Conservation (phyloP, 2,888 invertebrate genomes). For the Cybosia mesomella region DNA sequence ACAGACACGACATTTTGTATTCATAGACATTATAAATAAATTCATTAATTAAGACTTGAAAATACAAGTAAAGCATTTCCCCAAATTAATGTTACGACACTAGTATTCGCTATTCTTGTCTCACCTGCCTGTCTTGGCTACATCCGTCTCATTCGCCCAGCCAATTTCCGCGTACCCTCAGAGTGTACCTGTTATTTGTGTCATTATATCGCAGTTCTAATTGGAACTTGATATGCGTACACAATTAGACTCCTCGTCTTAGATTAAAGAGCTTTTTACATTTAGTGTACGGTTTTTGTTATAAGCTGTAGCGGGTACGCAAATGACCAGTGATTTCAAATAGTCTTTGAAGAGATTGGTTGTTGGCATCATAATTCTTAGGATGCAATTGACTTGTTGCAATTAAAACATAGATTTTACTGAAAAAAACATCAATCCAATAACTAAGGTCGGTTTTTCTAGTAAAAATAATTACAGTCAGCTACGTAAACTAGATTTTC, state of each 20-base stretch:
- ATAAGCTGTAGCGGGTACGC: slow-evolving; percentile 38
- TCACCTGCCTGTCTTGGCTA: slow-evolving; percentile 2
- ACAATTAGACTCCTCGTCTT: slow-evolving; percentile 77
- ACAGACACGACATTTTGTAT: neutral
- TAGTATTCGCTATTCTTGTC: slow-evolving; percentile 30
- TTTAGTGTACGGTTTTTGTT: slow-evolving; percentile 39
- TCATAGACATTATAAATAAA: neutral
- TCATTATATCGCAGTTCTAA: slow-evolving; percentile 77
- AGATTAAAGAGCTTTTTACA: slow-evolving; percentile 81
- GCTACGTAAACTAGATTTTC: neutral
- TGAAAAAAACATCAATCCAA: too few species aligned
- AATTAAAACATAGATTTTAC: neutral
- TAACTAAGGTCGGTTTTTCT: neutral
- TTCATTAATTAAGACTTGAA: neutral
- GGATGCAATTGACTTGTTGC: neutral
- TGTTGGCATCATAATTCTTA: too few species aligned
- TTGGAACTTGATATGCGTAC: slow-evolving; percentile 83
- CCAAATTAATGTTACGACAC: neutral
- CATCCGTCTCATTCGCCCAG: slow-evolving; percentile 34
- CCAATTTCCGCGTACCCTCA: slow-evolving; percentile 45
- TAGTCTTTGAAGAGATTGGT: neutral
- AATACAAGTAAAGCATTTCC: neutral
- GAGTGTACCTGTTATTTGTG: slow-evolving; percentile 60
- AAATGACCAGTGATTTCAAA: neutral
- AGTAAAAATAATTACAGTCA: too few species aligned